phyloP scores from a whole-genome alignment of 2,888 invertebrate species.

The Heliconius sara region DNA sequence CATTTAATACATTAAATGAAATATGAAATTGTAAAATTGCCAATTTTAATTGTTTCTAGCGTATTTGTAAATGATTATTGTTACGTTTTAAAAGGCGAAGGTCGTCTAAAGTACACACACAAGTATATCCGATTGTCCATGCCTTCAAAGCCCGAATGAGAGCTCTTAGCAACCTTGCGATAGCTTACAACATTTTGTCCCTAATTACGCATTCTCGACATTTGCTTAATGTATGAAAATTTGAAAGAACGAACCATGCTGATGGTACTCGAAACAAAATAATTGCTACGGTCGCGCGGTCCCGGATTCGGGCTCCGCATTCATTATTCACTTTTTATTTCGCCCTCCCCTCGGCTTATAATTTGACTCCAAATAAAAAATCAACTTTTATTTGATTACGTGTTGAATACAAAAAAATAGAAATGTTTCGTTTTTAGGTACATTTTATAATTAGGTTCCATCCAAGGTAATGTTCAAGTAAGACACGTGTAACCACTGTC shows the following conservation, averaged over 20 bases:
- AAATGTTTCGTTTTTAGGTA: constrained; percentile 71
- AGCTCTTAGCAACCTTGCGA: constrained; percentile 65
- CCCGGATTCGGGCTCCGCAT: constrained; percentile 80
- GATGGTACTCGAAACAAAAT: constrained; percentile 84
- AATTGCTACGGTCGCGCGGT: constrained; percentile 82
- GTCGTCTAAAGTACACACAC: constrained; percentile 53
- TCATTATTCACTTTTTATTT: constrained; percentile 84
- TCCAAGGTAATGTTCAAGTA: background rate
- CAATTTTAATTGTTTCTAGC: background rate
- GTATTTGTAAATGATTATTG: background rate
- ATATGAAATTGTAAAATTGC: background rate
- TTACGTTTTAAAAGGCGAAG: constrained; percentile 39
- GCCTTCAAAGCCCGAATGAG: constrained; percentile 68
- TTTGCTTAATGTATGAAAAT: constrained; percentile 84
- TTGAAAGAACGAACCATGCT: constrained; percentile 82
- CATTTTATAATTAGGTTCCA: constrained; percentile 48
- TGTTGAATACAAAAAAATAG: constrained; percentile 71
- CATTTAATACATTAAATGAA: background rate
- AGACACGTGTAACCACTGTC: background rate
- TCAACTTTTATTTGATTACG: constrained; percentile 83
- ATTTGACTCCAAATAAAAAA: constrained; percentile 84
- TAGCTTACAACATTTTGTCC: constrained; percentile 76
- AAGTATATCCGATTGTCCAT: constrained; percentile 65
- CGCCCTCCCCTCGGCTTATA: constrained; percentile 80
- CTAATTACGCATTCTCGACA: constrained; percentile 82